phyloP scores from a whole-genome alignment of 1,140 invertebrate species.

The Stegodyphus mimosarum region DNA sequence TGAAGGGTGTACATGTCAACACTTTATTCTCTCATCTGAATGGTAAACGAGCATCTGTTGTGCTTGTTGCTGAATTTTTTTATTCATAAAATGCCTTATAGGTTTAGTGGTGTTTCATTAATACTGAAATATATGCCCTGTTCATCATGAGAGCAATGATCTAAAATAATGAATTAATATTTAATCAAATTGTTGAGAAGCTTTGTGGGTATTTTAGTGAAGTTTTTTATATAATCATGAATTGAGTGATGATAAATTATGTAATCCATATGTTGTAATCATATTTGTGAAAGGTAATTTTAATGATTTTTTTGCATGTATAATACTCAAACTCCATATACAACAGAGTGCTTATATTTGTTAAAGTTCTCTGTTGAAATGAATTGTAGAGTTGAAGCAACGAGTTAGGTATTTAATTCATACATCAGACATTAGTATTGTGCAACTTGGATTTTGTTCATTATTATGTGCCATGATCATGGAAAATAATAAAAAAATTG shows the following conservation, averaged over 20 bases:
- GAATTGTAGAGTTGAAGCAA: neutral
- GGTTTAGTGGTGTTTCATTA: neutral
- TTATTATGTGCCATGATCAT: constrained; percentile 24
- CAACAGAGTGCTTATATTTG: neutral
- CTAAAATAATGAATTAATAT: neutral
- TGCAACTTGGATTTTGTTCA: neutral
- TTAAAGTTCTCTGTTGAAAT: neutral
- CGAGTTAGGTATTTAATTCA: neutral
- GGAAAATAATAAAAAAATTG: constrained; percentile 2
- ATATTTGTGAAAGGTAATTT: neutral
- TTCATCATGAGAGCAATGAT: neutral
- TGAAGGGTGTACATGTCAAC: neutral
- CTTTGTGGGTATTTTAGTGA: neutral
- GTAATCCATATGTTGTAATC: neutral
- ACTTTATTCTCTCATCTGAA: neutral
- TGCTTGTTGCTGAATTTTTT: neutral
- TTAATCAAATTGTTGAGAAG: constrained; percentile 4
- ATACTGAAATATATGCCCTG: neutral
- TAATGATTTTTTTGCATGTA: neutral
- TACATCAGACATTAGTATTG: constrained; percentile 26
- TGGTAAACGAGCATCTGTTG: neutral
- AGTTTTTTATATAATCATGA: neutral
- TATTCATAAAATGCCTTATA: neutral
- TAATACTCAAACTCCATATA: neutral
- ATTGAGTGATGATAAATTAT: neutral